A percentile compares a stretch with the other conserved stretches of the same genome.
phyloP scores from a whole-genome alignment of 35 echinoderm and acorn worm species.

The Hemicentrotus pulcherrimus region DNA sequence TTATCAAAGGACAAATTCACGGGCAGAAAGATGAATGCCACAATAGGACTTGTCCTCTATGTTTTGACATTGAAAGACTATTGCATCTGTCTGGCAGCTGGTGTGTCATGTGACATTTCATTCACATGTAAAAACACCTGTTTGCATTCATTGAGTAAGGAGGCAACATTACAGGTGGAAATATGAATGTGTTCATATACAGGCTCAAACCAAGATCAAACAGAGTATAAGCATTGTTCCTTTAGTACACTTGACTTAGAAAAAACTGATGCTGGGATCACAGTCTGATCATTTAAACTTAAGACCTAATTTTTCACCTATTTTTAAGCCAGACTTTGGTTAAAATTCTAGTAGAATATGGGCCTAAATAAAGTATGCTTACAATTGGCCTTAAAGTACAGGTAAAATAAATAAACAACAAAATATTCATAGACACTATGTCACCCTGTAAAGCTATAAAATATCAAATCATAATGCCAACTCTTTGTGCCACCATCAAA shows the following conservation, averaged over 20 bases:
- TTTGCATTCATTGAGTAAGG: not conserved
- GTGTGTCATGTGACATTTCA: not conserved
- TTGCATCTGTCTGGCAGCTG: not conserved
- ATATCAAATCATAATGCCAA: too few relatives aligned
- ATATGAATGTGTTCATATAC: not conserved
- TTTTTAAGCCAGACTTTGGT: too few relatives aligned
- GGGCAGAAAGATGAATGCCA: not conserved
- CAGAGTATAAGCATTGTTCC: not conserved
- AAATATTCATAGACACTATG: too few relatives aligned
- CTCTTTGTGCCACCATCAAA: too few relatives aligned
- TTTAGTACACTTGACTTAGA: too few relatives aligned
- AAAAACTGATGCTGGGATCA: not conserved
- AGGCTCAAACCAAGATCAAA: not conserved
- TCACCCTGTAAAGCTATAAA: too few relatives aligned
- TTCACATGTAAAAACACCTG: not conserved
- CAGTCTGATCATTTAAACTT: not conserved
- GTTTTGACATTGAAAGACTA: not conserved
- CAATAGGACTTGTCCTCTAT: not conserved
- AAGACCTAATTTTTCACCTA: too few relatives aligned
- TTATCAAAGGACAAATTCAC: not conserved
- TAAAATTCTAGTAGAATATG: too few relatives aligned
- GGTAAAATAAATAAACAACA: too few relatives aligned
- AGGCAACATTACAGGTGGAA: not conserved
- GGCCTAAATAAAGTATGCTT: too few relatives aligned
- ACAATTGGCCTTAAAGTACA: too few relatives aligned